phyloP scores from a whole-genome alignment of 1,140 invertebrate species.

The Macrocentrus cingulum region DNA sequence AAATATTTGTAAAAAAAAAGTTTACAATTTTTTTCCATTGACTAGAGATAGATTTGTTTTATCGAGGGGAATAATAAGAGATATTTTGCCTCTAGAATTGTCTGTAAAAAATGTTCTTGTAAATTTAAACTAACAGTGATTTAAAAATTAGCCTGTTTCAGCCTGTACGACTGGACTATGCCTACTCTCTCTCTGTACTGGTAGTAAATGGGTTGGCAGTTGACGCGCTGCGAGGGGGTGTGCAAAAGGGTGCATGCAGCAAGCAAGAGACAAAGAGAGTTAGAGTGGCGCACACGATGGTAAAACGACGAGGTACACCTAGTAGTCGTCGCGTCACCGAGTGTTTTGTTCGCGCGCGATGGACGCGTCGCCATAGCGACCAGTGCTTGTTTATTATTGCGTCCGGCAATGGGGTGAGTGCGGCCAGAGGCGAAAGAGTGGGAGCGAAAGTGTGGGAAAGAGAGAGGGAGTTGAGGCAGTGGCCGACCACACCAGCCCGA shows the following conservation, averaged over 20 bases:
- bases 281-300: background rate
- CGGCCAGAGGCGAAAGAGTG: conserved; percentile 6
- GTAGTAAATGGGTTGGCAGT: too few species aligned
- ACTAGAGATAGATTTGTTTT: too few species aligned
- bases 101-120: too few species aligned
- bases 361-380: conserved; percentile 56
- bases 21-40: too few species aligned
- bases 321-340: conserved; percentile 20
- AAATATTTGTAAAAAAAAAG: too few species aligned
- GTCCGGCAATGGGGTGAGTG: conserved; percentile 39
- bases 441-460: conserved; percentile 31
- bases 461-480: conserved; percentile 42
- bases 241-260: conserved; percentile 3
- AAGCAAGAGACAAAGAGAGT: background rate
- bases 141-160: too few species aligned
- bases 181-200: too few species aligned
- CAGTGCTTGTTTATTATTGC: conserved; percentile 59
- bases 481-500: conserved; percentile 56
- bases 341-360: conserved; percentile 57
- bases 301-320: conserved; percentile 10
- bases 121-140: too few species aligned
- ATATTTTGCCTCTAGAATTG: too few species aligned
- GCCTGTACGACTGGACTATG: too few species aligned
- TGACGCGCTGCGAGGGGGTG: too few species aligned
- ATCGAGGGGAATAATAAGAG: too few species aligned